A percentile compares a stretch with the other conserved stretches of the same genome.
These are phyloP conservation scores for Microtus pennsylvanicus DNA, from an alignment of 2,113 vertebrate species.

Conservation along the genomic window DNA sequence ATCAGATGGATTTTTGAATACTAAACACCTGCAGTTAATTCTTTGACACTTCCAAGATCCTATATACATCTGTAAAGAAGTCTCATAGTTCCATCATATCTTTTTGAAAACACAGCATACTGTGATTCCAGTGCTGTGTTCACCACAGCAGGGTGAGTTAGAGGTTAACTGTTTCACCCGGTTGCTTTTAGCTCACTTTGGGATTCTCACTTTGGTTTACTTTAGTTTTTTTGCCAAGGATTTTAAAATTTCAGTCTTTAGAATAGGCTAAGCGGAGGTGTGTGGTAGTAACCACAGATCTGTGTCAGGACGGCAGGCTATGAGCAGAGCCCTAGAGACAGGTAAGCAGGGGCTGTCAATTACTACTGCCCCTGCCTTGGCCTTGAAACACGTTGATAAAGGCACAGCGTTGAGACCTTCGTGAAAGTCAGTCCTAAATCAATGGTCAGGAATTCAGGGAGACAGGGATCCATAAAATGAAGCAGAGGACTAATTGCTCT, in stretches of 20 bases:
- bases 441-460: background rate
- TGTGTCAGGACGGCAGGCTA: background rate
- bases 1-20: conserved; percentile 34
- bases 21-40: background rate
- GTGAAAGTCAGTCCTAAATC: conserved; percentile 10
- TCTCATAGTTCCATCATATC: background rate
- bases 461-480: conserved; percentile 25
- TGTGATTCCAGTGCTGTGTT: background rate
- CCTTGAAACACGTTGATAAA: conserved; percentile 40
- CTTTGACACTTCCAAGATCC: background rate
- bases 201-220: conserved; percentile 18
- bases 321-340: background rate
- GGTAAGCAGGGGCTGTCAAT: background rate
- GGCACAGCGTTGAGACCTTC: background rate
- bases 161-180: conserved; percentile 25
- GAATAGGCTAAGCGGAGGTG: background rate
- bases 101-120: background rate
- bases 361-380: background rate
- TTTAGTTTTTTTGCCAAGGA: conserved; percentile 34
- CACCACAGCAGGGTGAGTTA: background rate
- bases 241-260: conserved; percentile 6
- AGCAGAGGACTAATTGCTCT: conserved; percentile 71
- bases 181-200: conserved; percentile 4
- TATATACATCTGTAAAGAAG: conserved; percentile 10
- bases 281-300: background rate